A percentile compares a stretch with the other conserved stretches of the same genome.
phyloP scores from a whole-genome alignment of 2,797 vertebrate genomes.

The Takifugu ocellatus region DNA sequence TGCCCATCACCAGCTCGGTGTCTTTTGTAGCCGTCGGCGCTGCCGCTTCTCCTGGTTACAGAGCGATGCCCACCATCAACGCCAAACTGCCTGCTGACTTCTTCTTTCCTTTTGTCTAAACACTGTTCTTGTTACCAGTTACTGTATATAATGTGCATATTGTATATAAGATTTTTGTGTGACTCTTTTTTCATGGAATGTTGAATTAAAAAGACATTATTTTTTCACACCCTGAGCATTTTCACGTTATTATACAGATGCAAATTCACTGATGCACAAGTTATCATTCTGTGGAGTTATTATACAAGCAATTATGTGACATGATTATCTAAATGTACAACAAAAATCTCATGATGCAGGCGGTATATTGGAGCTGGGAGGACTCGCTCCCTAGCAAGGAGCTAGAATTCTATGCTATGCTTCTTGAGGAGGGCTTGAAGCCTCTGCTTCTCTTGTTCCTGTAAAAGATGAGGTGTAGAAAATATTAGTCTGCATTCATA shows the following conservation, averaged over 20 bases:
- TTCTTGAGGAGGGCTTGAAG: conserved; percentile 80
- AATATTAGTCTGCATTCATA: background rate
- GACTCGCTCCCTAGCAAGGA: background rate
- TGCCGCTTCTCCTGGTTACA: conserved; percentile 82
- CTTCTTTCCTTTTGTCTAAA: conserved; percentile 91
- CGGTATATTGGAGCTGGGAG: background rate
- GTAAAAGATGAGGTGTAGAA: conserved; percentile 5
- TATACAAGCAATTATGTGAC: conserved; percentile 6
- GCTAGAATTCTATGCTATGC: conserved; percentile 65
- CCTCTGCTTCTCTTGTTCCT: conserved; percentile 87
- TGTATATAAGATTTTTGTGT: conserved; percentile 20
- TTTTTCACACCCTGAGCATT: background rate
- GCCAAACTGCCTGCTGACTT: conserved; percentile 88
- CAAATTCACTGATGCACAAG: conserved; percentile 15
- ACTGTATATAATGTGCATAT: conserved; percentile 24
- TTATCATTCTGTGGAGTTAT: conserved; percentile 9
- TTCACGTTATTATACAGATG: conserved; percentile 6
- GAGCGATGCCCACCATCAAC: conserved; percentile 83
- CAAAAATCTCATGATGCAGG: too few species aligned
- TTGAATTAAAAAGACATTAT: conserved; percentile 18
- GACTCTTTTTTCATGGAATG: conserved; percentile 3
- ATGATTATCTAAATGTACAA: background rate
- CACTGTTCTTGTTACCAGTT: background rate
- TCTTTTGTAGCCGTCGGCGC: conserved; percentile 82
- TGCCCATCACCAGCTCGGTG: conserved; percentile 78